Conservation (phyloP, 2,113 vertebrate genomes). For the Lucifuga dentata region DNA sequence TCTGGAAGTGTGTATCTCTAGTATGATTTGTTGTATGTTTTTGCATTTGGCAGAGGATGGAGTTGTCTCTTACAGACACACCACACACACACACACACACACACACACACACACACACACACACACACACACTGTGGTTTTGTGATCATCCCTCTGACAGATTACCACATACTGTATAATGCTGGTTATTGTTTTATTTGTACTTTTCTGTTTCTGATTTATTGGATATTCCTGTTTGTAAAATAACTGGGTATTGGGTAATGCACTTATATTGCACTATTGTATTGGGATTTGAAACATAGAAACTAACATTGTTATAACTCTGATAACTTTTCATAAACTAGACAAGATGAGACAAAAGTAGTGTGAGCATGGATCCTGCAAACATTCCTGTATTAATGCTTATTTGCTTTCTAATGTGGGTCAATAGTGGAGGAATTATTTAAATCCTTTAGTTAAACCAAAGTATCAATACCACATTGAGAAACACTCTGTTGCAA, state of each 20-base stretch:
- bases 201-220: slow-evolving; percentile 17
- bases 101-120: too few relatives aligned
- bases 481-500: too few relatives aligned
- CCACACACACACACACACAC: too few relatives aligned
- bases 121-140: slow-evolving; percentile 64
- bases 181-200: slow-evolving; percentile 8
- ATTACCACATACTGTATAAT: slow-evolving; percentile 28
- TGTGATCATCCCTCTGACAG: slow-evolving; percentile 32
- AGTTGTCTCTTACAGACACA: too few relatives aligned
- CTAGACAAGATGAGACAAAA: neutral
- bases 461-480: too few relatives aligned
- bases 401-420: too few relatives aligned
- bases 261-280: neutral
- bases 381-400: too few relatives aligned
- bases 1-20: slow-evolving; percentile 47
- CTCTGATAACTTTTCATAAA: neutral
- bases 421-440: too few relatives aligned
- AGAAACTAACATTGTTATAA: neutral
- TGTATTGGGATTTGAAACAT: neutral
- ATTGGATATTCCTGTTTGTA: neutral
- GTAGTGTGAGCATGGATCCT: too few relatives aligned
- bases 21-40: slow-evolving; percentile 61
- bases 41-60: slow-evolving; percentile 50
- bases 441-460: too few relatives aligned
- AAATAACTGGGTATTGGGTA: neutral